Conservation (phyloP, 2,113 vertebrate genomes). For the Pangasianodon gigas region DNA sequence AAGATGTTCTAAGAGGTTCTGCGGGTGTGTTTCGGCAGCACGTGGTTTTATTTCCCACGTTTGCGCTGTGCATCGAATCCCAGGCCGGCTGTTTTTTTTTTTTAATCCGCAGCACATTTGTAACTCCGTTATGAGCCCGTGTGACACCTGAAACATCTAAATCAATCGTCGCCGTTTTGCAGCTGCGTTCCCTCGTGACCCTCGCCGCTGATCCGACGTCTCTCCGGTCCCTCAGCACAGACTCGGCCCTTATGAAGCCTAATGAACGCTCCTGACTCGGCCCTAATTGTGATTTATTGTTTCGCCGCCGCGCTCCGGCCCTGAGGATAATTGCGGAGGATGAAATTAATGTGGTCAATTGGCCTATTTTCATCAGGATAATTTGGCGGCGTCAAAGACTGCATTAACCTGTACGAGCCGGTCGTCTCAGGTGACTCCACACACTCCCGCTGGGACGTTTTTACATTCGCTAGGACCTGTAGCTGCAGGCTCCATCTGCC, state of each 20-base stretch:
- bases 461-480: slow-evolving; percentile 2
- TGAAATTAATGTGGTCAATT: slow-evolving; percentile 60
- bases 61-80: not conserved
- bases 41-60: not conserved
- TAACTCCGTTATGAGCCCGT: not conserved
- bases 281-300: slow-evolving; percentile 61
- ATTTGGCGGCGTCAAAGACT: slow-evolving; percentile 49
- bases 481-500: slow-evolving; percentile 22
- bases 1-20: not conserved
- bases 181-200: slow-evolving; percentile 29
- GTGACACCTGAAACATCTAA: slow-evolving; percentile 29
- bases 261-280: slow-evolving; percentile 51
- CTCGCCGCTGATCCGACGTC: slow-evolving; percentile 37
- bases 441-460: not conserved
- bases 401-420: slow-evolving; percentile 49
- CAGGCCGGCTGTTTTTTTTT: not conserved
- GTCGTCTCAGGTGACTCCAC: slow-evolving; percentile 36
- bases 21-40: not conserved
- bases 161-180: slow-evolving; percentile 30
- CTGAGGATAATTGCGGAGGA: slow-evolving; percentile 53
- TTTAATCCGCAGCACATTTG: not conserved
- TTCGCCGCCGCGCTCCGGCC: slow-evolving; percentile 24
- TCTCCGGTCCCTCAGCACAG: slow-evolving; percentile 31
- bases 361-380: slow-evolving; percentile 58
- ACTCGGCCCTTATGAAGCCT: slow-evolving; percentile 33